These are phyloP conservation scores for Eurypyga helias DNA, from an alignment of 2,113 vertebrate genomes.

Conservation along the genomic window DNA sequence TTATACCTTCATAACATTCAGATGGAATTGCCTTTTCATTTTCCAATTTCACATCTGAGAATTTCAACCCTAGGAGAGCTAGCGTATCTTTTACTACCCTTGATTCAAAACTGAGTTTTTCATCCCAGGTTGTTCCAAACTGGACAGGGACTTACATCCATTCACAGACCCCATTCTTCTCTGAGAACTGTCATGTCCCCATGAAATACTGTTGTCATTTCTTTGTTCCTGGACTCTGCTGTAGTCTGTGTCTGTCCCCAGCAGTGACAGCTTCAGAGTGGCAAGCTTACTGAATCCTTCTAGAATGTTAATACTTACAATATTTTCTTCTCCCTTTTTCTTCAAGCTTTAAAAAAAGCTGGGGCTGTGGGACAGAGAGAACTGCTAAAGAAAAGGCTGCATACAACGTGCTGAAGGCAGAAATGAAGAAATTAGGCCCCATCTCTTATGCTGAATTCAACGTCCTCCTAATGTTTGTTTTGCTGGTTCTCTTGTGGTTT, in stretches of 20 bases:
- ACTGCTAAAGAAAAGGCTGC: conserved; percentile 82
- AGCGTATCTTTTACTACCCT: background rate
- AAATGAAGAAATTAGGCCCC: conserved; percentile 86
- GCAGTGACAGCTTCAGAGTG: background rate
- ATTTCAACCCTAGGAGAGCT: background rate
- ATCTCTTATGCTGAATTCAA: conserved; percentile 88
- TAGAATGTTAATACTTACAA: background rate
- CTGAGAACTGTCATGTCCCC: background rate
- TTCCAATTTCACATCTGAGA: background rate
- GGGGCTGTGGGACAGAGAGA: conserved; percentile 80
- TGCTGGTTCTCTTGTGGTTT: conserved; percentile 93
- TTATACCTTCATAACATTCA: background rate
- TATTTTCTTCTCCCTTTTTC: background rate
- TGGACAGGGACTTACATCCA: background rate
- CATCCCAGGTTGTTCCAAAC: background rate
- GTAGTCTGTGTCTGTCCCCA: background rate
- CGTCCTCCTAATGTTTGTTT: conserved; percentile 86
- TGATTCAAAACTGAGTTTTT: background rate
- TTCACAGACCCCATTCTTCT: background rate
- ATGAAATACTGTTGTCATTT: background rate
- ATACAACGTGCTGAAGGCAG: conserved; percentile 81
- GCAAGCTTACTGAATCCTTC: background rate
- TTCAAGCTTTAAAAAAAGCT: conserved; percentile 85
- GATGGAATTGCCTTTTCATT: background rate
- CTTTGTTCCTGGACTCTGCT: conserved; percentile 5